Conservation (phyloP, 2,888 invertebrate genomes). For the Mycalesis mineus region DNA sequence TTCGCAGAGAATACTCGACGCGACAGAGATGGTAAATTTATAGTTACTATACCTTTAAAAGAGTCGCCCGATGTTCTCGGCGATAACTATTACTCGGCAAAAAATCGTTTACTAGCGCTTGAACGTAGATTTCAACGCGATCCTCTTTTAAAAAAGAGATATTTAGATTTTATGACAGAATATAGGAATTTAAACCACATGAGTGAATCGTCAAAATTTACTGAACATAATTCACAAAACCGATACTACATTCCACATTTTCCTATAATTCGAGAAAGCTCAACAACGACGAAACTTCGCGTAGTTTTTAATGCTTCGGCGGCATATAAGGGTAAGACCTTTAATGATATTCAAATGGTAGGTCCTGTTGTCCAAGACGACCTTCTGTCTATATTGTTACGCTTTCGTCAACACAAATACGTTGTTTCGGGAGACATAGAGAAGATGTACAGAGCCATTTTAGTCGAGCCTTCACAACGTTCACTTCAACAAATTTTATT, state of each 20-base stretch:
- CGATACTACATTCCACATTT: slow-evolving; percentile 35
- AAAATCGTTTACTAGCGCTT: slow-evolving; percentile 7
- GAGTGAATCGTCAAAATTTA: slow-evolving; percentile 16
- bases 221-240: neutral
- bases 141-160: slow-evolving; percentile 23
- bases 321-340: slow-evolving; percentile 25
- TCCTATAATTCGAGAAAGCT: slow-evolving; percentile 22
- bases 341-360: slow-evolving; percentile 28
- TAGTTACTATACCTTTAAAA: slow-evolving; percentile 16
- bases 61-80: slow-evolving; percentile 4
- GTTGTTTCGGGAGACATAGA: too few species aligned
- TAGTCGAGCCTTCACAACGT: too few species aligned
- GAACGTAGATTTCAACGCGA: slow-evolving; percentile 24
- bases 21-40: slow-evolving; percentile 9
- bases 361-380: slow-evolving; percentile 32
- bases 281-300: slow-evolving; percentile 30
- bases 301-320: slow-evolving; percentile 35
- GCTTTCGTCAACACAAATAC: too few species aligned
- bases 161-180: slow-evolving; percentile 32
- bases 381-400: slow-evolving; percentile 26
- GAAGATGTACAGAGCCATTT: too few species aligned
- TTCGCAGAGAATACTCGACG: slow-evolving; percentile 5
- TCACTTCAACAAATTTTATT: too few species aligned
- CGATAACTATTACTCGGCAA: slow-evolving; percentile 5
- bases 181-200: slow-evolving; percentile 32